phyloP scores from a whole-genome alignment of 2,888 invertebrate genomes.

The Nipponacmea schrenckii region DNA sequence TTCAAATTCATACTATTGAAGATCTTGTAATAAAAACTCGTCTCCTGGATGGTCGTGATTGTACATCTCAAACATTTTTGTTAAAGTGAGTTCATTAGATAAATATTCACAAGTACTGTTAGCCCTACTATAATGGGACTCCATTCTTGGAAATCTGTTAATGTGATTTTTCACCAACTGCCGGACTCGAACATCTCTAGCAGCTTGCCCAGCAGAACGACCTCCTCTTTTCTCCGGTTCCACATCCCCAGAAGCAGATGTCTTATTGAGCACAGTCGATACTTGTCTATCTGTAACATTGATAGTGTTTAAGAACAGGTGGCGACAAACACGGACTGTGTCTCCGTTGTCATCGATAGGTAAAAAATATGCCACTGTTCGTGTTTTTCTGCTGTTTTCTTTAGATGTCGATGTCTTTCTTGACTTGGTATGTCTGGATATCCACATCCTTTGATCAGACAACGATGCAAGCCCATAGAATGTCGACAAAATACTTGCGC shows the following conservation, averaged over 20 bases:
- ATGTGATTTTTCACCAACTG: background rate
- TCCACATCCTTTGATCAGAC: background rate
- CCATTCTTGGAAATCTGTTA: background rate
- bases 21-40: background rate
- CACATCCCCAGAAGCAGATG: background rate
- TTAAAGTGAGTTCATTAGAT: background rate
- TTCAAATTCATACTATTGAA: background rate
- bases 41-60: background rate
- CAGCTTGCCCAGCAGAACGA: background rate
- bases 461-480: background rate
- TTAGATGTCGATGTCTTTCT: background rate
- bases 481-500: background rate
- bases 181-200: background rate
- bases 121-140: background rate
- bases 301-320: background rate
- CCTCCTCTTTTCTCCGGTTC: background rate
- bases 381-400: conserved; percentile 3
- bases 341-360: background rate
- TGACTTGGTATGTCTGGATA: background rate
- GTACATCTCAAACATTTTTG: background rate
- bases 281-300: background rate
- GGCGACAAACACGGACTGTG: background rate
- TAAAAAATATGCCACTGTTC: background rate
- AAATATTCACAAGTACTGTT: background rate
- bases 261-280: background rate